A percentile compares a stretch with the other conserved stretches of the same genome.
These are phyloP conservation scores for Ganaspis brasiliensis DNA, from an alignment of 2,888 invertebrate genomes.

Conservation along the genomic window DNA sequence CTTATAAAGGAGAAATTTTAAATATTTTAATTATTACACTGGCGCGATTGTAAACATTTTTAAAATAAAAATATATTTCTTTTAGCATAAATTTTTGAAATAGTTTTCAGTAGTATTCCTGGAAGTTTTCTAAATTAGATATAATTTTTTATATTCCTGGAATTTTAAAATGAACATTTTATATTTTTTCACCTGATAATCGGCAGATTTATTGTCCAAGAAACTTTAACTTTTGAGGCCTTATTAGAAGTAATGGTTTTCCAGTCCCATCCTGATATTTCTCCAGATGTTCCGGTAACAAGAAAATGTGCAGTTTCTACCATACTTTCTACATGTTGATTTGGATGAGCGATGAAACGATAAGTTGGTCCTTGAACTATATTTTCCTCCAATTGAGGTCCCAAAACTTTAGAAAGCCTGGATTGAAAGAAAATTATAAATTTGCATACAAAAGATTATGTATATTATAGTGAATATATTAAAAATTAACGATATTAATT, in stretches of 20 bases:
- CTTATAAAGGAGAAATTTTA: no score
- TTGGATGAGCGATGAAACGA: constrained; percentile 84
- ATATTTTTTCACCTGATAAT: constrained; percentile 79
- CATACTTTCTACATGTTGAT: constrained; percentile 87
- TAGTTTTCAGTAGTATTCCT: no score
- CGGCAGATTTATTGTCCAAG: constrained; percentile 88
- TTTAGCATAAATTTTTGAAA: no score
- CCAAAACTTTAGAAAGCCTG: constrained; percentile 85
- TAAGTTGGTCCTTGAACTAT: constrained; percentile 85
- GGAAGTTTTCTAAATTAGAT: no score
- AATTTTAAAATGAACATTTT: no score
- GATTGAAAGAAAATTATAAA: background rate
- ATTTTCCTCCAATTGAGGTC: constrained; percentile 82
- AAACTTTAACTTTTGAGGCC: constrained; percentile 82
- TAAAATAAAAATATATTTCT: no score
- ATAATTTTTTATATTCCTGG: no score
- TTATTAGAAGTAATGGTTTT: constrained; percentile 85
- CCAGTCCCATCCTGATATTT: constrained; percentile 90
- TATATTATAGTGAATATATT: no score
- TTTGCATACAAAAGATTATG: background rate
- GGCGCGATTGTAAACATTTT: no score
- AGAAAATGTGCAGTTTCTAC: constrained; percentile 86
- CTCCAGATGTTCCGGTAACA: constrained; percentile 88
- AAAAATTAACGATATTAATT: no score
- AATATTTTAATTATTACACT: no score